Evolutionary conservation across 2,888 invertebrate genomes (phyloP), one percentile per base, ranked within the genome.

Genomic region (Aproaerema taeniolella): DNA sequence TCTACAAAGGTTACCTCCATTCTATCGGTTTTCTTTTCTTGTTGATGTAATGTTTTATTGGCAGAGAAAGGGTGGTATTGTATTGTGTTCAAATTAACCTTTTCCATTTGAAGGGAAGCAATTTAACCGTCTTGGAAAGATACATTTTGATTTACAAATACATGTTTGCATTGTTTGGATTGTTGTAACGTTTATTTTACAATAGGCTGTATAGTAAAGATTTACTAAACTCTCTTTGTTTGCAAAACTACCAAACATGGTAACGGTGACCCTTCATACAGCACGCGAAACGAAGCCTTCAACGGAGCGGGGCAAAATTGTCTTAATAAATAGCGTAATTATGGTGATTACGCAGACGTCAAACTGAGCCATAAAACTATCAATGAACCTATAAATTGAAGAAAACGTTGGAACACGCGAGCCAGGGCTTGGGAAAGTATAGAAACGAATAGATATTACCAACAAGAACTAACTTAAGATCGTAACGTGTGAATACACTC

Each of bases 1-100:
- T 83, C 62, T 73, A 62, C 62, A 85, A 86, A 86, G 85, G 86
- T 83, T 72, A 78, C 72, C 69, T 68, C 69, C 58, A 66, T 69
- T 74, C 69, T 64, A 69, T 72, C 52, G 61, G 67, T 73, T 81
- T 82, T 78, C 83, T 78, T 79, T 83, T 63, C 68, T 64, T 61
- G 69, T 70, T 76, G 74, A 74, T 68, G 75, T 67, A 67, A 66
- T 65, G 68, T 71, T 72, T 67, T 69, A 70, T 69, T 69, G 60
- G 58, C 58, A 55, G 67, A 66, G 69, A 77, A 78, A 74, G 83
- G 83, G 83, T 83, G 66, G 57, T 71, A 70, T 78, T 76, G 67
- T 73, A 66, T 73, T 72, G 58, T 56, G 57, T 56, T 54, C 50
- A 52, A 63, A 64, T 66, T 79, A 73, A 78, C 81, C 80, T 80